phyloP scores from a whole-genome alignment of 2,797 vertebrate species.

The Sylvilagus floridanus region DNA sequence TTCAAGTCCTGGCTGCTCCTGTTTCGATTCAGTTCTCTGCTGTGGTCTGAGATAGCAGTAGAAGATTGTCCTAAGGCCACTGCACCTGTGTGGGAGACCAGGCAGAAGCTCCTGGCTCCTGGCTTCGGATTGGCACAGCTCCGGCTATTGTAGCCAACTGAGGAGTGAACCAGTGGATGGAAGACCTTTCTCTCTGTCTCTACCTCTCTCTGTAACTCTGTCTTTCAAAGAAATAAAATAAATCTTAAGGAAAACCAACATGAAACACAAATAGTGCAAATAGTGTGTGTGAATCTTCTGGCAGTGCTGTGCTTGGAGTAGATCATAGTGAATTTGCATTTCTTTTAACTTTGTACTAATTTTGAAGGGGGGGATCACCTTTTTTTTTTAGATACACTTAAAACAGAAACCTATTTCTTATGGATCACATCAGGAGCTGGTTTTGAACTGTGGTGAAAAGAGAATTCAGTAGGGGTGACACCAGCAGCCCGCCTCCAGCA shows the following conservation, averaged over 20 bases:
- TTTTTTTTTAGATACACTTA: constrained; percentile 87
- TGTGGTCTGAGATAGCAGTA: too few relatives aligned
- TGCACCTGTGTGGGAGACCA: too few relatives aligned
- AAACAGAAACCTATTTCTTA: constrained; percentile 73
- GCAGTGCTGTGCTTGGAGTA: constrained; percentile 89
- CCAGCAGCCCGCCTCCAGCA: not conserved
- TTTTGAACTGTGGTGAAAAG: constrained; percentile 53
- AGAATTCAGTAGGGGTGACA: constrained; percentile 1
- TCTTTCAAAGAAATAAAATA: too few relatives aligned
- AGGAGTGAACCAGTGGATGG: too few relatives aligned
- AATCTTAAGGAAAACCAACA: constrained; percentile 82
- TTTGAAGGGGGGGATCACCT: constrained; percentile 84
- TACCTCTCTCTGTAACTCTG: too few relatives aligned
- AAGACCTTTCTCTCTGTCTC: too few relatives aligned
- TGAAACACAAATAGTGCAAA: constrained; percentile 86
- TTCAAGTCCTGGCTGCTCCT: too few relatives aligned
- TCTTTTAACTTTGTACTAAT: constrained; percentile 90
- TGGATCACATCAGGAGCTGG: constrained; percentile 76
- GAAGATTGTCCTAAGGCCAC: too few relatives aligned
- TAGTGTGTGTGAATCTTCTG: constrained; percentile 88
- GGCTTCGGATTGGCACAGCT: too few relatives aligned
- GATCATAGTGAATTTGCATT: constrained; percentile 87
- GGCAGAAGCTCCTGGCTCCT: too few relatives aligned
- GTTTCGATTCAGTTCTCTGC: too few relatives aligned
- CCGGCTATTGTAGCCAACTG: too few relatives aligned